Conservation (phyloP, 2,797 vertebrate species). For the Myotis planiceps region DNA sequence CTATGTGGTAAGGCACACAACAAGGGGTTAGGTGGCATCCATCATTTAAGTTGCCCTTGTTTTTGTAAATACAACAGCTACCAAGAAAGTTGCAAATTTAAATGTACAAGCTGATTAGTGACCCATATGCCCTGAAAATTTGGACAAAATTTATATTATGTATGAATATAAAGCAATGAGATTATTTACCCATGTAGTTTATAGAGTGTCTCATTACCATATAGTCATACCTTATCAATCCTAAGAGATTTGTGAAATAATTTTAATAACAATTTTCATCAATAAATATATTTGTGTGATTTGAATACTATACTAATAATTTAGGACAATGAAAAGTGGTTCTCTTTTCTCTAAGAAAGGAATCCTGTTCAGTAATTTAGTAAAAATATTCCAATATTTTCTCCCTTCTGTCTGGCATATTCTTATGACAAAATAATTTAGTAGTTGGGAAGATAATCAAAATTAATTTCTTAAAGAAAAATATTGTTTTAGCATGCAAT, state of each 20-base stretch:
- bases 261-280: slow-evolving; percentile 79
- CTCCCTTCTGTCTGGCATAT: slow-evolving; percentile 90
- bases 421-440: slow-evolving; percentile 85
- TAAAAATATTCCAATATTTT: slow-evolving; percentile 91
- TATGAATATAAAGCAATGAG: slow-evolving; percentile 43
- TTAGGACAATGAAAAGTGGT: slow-evolving; percentile 83
- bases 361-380: slow-evolving; percentile 77
- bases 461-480: slow-evolving; percentile 83
- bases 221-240: slow-evolving; percentile 14
- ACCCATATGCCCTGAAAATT: slow-evolving; percentile 59
- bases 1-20: slow-evolving; percentile 88
- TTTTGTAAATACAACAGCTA: slow-evolving; percentile 79
- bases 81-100: slow-evolving; percentile 83
- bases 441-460: slow-evolving; percentile 70
- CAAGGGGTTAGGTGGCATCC: slow-evolving; percentile 73
- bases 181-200: slow-evolving; percentile 10
- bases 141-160: background rate
- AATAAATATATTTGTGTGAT: slow-evolving; percentile 68
- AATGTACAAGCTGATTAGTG: slow-evolving; percentile 73
- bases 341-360: slow-evolving; percentile 28
- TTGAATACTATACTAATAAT: slow-evolving; percentile 57
- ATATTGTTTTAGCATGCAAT: slow-evolving; percentile 92
- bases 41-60: slow-evolving; percentile 80
- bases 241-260: slow-evolving; percentile 77
- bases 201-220: slow-evolving; percentile 31